phyloP scores from a whole-genome alignment of 2,888 invertebrate genomes.

The Pegoplata infirma region DNA sequence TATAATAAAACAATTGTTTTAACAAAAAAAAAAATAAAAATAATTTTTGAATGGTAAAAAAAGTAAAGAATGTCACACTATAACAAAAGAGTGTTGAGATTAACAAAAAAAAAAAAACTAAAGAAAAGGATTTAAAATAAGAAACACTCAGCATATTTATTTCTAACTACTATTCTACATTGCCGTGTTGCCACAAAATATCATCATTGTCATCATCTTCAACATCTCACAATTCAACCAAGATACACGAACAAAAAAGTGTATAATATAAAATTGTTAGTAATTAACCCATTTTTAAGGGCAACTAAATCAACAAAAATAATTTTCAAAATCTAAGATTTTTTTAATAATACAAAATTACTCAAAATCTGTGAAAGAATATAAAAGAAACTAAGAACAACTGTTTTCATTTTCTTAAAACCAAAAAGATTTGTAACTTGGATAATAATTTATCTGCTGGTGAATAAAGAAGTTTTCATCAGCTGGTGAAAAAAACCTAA shows the following conservation, averaged over 20 bases:
- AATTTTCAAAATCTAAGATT: too few species aligned
- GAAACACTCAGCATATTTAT: not conserved
- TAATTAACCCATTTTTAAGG: not conserved
- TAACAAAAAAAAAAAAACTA: conserved; percentile 4
- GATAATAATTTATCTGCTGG: too few species aligned
- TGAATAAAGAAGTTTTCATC: too few species aligned
- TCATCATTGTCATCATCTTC: conserved; percentile 40
- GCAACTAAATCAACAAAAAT: not conserved
- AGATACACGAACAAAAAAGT: not conserved
- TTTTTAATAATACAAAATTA: too few species aligned
- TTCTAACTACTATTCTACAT: not conserved
- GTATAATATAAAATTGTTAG: not conserved
- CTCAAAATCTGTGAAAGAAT: too few species aligned
- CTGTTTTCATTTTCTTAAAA: too few species aligned
- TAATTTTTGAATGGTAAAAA: not conserved
- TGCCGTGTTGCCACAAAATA: conserved; percentile 23
- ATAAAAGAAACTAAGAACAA: too few species aligned
- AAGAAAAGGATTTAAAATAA: conserved; percentile 13
- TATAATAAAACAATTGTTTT: conserved; percentile 37
- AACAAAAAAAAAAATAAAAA: not conserved
- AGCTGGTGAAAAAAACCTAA: too few species aligned
- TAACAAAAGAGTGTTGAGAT: not conserved
- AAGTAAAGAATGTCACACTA: conserved; percentile 5
- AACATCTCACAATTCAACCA: too few species aligned
- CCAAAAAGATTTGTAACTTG: too few species aligned